Conservation (phyloP, 2,888 invertebrate genomes). For the Apamea epomidion region DNA sequence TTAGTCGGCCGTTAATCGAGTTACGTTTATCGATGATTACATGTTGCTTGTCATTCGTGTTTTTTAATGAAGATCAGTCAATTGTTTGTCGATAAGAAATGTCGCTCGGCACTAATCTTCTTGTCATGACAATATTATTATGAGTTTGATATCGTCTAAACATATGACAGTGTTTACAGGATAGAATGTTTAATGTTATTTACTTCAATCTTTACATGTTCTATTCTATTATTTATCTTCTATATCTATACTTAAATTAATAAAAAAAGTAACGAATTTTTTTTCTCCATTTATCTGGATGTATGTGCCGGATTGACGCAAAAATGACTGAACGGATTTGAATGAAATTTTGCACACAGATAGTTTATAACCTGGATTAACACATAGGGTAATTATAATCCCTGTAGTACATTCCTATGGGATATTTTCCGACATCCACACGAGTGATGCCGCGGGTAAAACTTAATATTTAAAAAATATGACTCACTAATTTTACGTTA, state of each 20-base stretch:
- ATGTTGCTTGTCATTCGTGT: slow-evolving; percentile 39
- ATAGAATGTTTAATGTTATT: not conserved
- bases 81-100: slow-evolving; percentile 47
- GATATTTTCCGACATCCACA: too few relatives aligned
- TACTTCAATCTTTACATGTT: not conserved
- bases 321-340: not conserved
- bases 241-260: not conserved
- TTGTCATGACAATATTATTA: slow-evolving; percentile 13
- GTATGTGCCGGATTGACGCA: not conserved
- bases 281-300: not conserved
- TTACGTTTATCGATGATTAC: slow-evolving; percentile 54
- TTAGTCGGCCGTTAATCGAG: slow-evolving; percentile 57
- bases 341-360: too few relatives aligned
- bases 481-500: not conserved
- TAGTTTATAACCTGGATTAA: too few relatives aligned
- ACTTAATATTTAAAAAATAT: not conserved
- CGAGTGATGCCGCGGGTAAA: not conserved
- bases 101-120: slow-evolving; percentile 18
- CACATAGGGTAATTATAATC: too few relatives aligned
- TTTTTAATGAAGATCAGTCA: slow-evolving; percentile 31
- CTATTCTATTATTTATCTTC: not conserved
- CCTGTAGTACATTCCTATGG: too few relatives aligned
- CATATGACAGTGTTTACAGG: not conserved
- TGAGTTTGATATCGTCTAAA: not conserved
- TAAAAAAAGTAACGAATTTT: not conserved